A percentile compares a stretch with the other conserved stretches of the same genome.
Evolutionary conservation across 2,888 invertebrate species (phyloP).

Genomic region (Xanthia togata): DNA sequence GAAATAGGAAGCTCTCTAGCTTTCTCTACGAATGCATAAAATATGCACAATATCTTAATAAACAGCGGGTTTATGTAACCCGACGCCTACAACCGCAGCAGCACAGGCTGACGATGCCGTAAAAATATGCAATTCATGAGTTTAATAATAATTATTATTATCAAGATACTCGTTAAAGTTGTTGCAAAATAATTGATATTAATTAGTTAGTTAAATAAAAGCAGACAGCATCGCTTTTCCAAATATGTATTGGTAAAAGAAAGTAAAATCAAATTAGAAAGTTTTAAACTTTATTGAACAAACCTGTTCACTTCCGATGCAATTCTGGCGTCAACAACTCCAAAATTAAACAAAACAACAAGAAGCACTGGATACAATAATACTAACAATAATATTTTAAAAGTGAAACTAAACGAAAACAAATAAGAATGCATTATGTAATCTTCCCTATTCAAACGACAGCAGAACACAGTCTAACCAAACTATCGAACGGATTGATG

Average conservation of each 20-base stretch:
- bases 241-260: background rate
- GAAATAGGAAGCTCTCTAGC: slow-evolving; percentile 42
- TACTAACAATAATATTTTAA: slow-evolving; percentile 33
- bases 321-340: slow-evolving; percentile 3
- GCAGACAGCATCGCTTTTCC: background rate
- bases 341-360: slow-evolving; percentile 12
- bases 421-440: slow-evolving; percentile 38
- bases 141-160: background rate
- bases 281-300: slow-evolving; percentile 9
- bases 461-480: slow-evolving; percentile 39
- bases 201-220: background rate
- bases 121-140: background rate
- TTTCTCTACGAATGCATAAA: slow-evolving; percentile 55
- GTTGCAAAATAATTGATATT: background rate
- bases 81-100: slow-evolving; percentile 12
- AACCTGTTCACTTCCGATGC: slow-evolving; percentile 21
- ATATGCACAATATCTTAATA: slow-evolving; percentile 42
- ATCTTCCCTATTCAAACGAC: slow-evolving; percentile 40
- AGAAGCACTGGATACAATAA: slow-evolving; percentile 21
- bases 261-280: background rate
- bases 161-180: background rate
- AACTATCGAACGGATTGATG: slow-evolving; percentile 13
- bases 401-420: slow-evolving; percentile 16
- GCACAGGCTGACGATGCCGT: slow-evolving; percentile 21
- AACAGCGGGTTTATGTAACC: slow-evolving; percentile 43